Evolutionary conservation across 92 coral and sea anemone genomes (phyloP), one percentile per base, ranked within the genome.

Genomic region (Heliopora coerulea): DNA sequence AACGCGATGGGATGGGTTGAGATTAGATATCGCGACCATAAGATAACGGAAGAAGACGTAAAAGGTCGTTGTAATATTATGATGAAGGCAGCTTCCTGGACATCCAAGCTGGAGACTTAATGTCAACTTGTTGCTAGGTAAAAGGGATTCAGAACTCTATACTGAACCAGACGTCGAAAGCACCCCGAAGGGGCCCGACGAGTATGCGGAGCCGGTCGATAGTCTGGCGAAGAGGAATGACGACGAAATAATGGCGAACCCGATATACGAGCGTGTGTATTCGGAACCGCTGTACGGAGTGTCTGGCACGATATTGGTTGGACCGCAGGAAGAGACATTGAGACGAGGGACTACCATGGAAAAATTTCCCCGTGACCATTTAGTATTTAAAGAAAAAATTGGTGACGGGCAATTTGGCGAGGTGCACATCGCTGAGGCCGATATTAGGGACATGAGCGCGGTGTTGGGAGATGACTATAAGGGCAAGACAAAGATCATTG

Each of bases 381-480:
- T 95, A n/a, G 63, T 59, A 40, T 95, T 95, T 64, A 81, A 66
- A 44, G 99, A 95, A 66, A 90, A 95, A 77, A 95, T 95, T 29
- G 99, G 99, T 14, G 96, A 95, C 29, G 99, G 99, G 0, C 99
- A 95, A 80, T 95, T 95, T 54, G 99, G 99, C 2, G 99, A 95
- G 78, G 99, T 95, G 27, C 91, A 87, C 46, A 84, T 93, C 14
- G 98, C 91, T 0, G 93, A 87, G 64, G 96, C 89, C 4, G 93
- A 79, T n/a, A 20, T 70, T n/a, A 44, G 41, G 42, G 88, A 84
- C 0, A 68, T 95, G 54, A 91, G 56, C 24, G 84, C 83, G 21
- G 70, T 85, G 59, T 61, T 88, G 10, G 92, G 89, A 10, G 91
- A 78, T 11, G 91, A 90, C 19, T 80, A 72, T 29, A 86, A 75